Base-by-base conservation (phyloP, 2,888 invertebrate species). In the Diarsia rubi region DNA sequence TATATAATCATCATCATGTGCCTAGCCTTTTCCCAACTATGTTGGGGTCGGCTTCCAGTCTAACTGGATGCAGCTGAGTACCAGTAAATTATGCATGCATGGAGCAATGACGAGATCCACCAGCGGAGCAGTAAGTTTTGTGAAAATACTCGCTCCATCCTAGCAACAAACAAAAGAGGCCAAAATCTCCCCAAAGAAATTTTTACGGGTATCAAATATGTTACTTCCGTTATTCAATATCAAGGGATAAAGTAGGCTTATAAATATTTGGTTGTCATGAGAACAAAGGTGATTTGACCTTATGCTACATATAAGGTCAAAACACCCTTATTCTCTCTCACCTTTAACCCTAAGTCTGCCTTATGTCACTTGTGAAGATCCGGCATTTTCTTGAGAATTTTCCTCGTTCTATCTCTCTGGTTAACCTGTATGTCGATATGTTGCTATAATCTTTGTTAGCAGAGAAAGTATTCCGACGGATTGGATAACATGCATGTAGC, bases 301-400 rank as follows among this genome's bases (percentile, higher is more conserved):
- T 60, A 60, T n/a, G 37, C n/a, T 42, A n/a, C 8, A 14, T 12
- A 6, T 62, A 68, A 65, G 65, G 69, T 71, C 60, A 82, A 72
- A 64, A 64, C 63, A 47, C 57, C 45, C 64, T 69, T 67, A 52
- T 59, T 49, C 52, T 21, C 52, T 62, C 62, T 62, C 62, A 52
- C 31, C 54, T 44, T 44, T 62, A 37, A 47, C 31, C 69, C 45
- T 45, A 49, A 62, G 54, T 57, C 59, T 49, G 42, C 21, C n/a
- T 4, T 2, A 59, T 59, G 82, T 72, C 65, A 71, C 62, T 78
- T 57, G 3, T 42, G 57, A 52, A 49, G 47, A 67, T 69, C 68
- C n/a, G n/a, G 68, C 16, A 62, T 72, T 80, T 71, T 71, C 64
- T 21, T 31, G 16, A 57, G 11, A 44, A 42, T 78, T 80, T 78